A percentile compares a stretch with the other conserved stretches of the same genome.
Evolutionary conservation across 2,888 invertebrate species (phyloP).

Genomic region (Campopleginae sp.): DNA sequence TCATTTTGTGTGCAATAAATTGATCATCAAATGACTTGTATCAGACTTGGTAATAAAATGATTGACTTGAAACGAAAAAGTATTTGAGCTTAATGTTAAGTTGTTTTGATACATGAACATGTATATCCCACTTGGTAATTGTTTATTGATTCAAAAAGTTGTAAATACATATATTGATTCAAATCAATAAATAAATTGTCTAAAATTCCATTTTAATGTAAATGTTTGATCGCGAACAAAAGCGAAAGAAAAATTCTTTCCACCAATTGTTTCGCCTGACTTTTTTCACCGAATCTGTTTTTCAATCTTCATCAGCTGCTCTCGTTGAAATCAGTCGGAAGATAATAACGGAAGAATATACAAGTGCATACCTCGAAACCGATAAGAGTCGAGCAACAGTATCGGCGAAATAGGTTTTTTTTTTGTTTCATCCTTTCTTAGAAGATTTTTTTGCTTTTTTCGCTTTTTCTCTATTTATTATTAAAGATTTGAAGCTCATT

Average conservation of each 20-base stretch:
- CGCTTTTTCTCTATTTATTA: slow-evolving; percentile 29
- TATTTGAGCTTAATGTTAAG: background rate
- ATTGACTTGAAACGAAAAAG: background rate
- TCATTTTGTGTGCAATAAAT: background rate
- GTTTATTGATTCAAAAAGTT: slow-evolving; percentile 58
- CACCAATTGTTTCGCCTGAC: background rate
- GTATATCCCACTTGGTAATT: slow-evolving; percentile 6
- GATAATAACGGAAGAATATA: slow-evolving; percentile 45
- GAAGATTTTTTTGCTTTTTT: slow-evolving; percentile 32
- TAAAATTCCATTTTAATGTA: background rate
- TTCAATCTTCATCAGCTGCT: slow-evolving; percentile 7
- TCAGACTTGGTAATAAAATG: slow-evolving; percentile 1
- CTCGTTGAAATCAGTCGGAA: slow-evolving; percentile 16
- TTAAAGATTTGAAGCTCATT: slow-evolving; percentile 11
- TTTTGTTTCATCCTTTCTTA: background rate
- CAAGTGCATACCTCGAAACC: slow-evolving; percentile 3
- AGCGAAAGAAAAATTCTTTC: background rate
- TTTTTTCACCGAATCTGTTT: background rate
- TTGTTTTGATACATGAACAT: slow-evolving; percentile 10
- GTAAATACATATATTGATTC: slow-evolving; percentile 51
- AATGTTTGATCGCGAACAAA: slow-evolving; percentile 6
- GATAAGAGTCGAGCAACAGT: background rate
- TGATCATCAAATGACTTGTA: background rate
- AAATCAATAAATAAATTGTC: slow-evolving; percentile 32
- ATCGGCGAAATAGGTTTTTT: background rate